Percentiles rank a stretch among this genome's conserved stretches.
Evolutionary conservation across 2,888 invertebrate genomes (phyloP).

Genomic region (Erynnis tages): DNA sequence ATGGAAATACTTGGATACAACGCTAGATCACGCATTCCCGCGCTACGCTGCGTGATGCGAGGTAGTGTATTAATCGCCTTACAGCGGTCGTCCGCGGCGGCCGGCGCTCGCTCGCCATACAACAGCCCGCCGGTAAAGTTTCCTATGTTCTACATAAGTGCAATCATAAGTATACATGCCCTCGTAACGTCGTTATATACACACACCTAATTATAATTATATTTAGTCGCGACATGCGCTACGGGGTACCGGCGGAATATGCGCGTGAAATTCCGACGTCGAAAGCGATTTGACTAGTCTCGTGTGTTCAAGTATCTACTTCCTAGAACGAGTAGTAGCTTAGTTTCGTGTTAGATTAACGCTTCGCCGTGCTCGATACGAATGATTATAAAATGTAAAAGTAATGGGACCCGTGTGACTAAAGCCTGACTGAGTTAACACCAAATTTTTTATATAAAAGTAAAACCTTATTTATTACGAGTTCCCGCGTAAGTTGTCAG

Average conservation of each 20-base stretch:
- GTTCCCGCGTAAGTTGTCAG: conserved; percentile 33
- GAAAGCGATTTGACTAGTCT: conserved; percentile 55
- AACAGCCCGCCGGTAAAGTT: conserved; percentile 32
- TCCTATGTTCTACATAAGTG: conserved; percentile 38
- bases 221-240: conserved; percentile 19
- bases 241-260: conserved; percentile 32
- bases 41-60: no score
- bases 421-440: conserved; percentile 69
- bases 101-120: neutral
- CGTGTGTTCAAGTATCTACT: conserved; percentile 56
- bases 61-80: no score
- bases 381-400: conserved; percentile 25
- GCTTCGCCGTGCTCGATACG: conserved; percentile 44
- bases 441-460: conserved; percentile 59
- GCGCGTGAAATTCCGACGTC: conserved; percentile 45
- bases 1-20: no score
- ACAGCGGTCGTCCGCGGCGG: neutral
- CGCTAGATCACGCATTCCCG: no score
- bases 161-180: conserved; percentile 34
- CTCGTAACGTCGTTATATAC: conserved; percentile 9
- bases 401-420: conserved; percentile 60
- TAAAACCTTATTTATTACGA: conserved; percentile 49
- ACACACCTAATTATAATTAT: conserved; percentile 8
- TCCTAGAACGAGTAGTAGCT: conserved; percentile 39
- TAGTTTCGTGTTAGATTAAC: conserved; percentile 42